Evolutionary conservation across 2,113 vertebrate species (phyloP).

Genomic region (Helogale parvula): DNA sequence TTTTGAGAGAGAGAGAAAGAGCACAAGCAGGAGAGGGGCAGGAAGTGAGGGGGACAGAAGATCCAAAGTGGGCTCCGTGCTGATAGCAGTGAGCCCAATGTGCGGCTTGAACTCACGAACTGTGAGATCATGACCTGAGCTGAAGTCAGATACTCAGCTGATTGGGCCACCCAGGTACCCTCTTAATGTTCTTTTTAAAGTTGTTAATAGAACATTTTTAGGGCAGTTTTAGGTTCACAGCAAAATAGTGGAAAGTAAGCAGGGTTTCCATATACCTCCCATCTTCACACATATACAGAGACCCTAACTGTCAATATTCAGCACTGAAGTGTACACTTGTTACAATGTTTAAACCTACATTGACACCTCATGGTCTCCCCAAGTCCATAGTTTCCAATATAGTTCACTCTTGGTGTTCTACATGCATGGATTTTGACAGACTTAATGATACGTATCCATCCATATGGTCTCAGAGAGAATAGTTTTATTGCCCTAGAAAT

Average conservation of each 20-base stretch:
- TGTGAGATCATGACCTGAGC: no score
- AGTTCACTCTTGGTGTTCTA: neutral
- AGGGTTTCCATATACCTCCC: neutral
- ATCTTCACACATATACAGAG: neutral
- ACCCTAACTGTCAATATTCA: neutral
- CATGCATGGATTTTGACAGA: neutral
- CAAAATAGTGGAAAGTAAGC: neutral
- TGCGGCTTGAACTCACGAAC: no score
- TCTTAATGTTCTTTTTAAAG: neutral
- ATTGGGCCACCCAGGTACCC: no score
- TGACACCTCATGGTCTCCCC: neutral
- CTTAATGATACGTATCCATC: neutral
- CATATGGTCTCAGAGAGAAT: neutral
- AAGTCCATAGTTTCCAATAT: neutral
- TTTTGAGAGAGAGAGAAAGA: no score
- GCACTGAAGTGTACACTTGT: neutral
- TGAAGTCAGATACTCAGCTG: no score
- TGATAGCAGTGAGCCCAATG: no score
- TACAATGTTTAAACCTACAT: neutral
- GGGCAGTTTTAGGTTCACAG: neutral
- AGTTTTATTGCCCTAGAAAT: neutral
- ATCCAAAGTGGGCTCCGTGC: no score
- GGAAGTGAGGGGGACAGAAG: no score
- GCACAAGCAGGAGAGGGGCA: no score
- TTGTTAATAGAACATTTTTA: neutral